Percentiles rank a stretch among this genome's conserved stretches.
Evolutionary conservation across 2,113 vertebrate genomes (phyloP).

Genomic region (Hemiprocne comata): DNA sequence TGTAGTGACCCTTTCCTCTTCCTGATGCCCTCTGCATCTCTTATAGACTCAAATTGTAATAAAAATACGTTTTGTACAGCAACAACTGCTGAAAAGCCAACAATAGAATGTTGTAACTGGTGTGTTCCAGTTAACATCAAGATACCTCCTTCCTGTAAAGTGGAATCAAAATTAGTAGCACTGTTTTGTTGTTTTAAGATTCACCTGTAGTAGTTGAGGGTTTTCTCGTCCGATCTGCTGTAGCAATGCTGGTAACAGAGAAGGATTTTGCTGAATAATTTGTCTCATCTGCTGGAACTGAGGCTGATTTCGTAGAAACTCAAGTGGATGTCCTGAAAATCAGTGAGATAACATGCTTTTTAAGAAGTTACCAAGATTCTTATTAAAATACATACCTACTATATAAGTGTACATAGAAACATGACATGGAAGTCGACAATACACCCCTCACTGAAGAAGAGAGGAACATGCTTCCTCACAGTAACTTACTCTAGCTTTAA

Average conservation of each 20-base stretch:
- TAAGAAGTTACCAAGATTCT: neutral
- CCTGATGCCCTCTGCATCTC: neutral
- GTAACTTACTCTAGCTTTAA: neutral
- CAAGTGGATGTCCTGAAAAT: conserved; percentile 88
- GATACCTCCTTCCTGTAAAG: neutral
- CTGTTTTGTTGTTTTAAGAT: conserved; percentile 8
- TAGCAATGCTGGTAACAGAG: conserved; percentile 90
- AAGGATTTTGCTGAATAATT: conserved; percentile 96
- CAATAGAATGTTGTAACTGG: neutral
- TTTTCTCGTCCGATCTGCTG: conserved; percentile 97
- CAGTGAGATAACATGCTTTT: neutral
- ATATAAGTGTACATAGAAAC: neutral
- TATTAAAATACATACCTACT: neutral
- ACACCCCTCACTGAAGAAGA: neutral
- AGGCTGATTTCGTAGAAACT: conserved; percentile 93
- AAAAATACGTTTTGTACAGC: neutral
- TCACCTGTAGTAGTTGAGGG: conserved; percentile 92
- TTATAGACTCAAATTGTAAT: fast-evolving
- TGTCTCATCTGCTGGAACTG: conserved; percentile 97
- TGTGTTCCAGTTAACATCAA: neutral
- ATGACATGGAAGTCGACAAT: neutral
- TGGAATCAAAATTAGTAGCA: neutral
- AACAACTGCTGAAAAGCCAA: neutral
- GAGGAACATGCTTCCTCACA: neutral
- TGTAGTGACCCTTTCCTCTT: neutral